Percentiles rank a stretch among this genome's conserved stretches.
Evolutionary conservation across 1,140 invertebrate species (phyloP).

Genomic region (Scaptomyza graminum): DNA sequence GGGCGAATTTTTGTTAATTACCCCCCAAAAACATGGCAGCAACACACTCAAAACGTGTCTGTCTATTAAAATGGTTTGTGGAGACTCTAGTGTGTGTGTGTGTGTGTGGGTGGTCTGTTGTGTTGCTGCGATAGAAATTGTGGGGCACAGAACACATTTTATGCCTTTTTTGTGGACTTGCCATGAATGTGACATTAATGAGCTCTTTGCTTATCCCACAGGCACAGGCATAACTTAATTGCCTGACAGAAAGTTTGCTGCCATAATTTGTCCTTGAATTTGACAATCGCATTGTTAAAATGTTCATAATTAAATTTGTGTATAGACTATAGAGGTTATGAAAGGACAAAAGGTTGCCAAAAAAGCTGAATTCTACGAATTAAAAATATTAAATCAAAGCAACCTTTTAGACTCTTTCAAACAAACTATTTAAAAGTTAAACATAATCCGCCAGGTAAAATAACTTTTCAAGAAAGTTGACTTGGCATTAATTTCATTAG

Average conservation of each 20-base stretch:
- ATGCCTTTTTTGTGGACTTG: constrained; percentile 57
- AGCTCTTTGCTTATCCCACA: constrained; percentile 75
- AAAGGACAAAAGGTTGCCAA: constrained; percentile 64
- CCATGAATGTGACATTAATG: constrained; percentile 80
- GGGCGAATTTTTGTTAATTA: constrained; percentile 67
- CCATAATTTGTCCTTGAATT: constrained; percentile 74
- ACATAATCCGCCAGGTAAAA: constrained; percentile 53
- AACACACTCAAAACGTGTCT: constrained; percentile 31
- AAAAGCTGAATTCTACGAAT: constrained; percentile 1
- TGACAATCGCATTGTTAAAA: constrained; percentile 30
- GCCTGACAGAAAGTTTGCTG: constrained; percentile 60
- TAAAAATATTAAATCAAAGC: background rate
- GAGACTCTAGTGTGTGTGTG: background rate
- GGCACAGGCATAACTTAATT: constrained; percentile 35
- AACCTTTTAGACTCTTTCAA: constrained; percentile 11
- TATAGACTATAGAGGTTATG: constrained; percentile 67
- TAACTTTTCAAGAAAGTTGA: constrained; percentile 34
- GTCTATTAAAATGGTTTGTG: constrained; percentile 64
- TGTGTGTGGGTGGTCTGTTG: constrained; percentile 14
- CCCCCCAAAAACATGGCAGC: constrained; percentile 30
- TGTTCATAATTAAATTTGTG: constrained; percentile 78
- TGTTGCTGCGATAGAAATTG: constrained; percentile 65
- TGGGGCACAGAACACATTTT: constrained; percentile 51
- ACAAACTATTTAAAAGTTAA: constrained; percentile 39
- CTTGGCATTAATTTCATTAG: constrained; percentile 65